Conservation (phyloP, 2,888 invertebrate genomes). For the Xiphydria camelus region DNA sequence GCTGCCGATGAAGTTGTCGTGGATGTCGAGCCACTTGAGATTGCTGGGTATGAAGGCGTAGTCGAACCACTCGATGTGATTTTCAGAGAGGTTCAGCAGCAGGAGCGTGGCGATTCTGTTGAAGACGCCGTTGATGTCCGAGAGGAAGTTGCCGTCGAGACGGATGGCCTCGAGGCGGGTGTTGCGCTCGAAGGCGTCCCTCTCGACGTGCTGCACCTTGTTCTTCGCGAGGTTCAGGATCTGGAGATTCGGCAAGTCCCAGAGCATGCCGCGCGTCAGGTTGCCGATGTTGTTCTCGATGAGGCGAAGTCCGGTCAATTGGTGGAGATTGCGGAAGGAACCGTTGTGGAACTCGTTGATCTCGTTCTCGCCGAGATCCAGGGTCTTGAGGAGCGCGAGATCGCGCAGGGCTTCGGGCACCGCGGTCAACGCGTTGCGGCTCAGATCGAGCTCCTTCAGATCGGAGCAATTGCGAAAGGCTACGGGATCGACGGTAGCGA, state of each 20-base stretch:
- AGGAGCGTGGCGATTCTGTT: slow-evolving; percentile 81
- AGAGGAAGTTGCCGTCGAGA: slow-evolving; percentile 84
- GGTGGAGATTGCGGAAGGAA: slow-evolving; percentile 82
- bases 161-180: slow-evolving; percentile 82
- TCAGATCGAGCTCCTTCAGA: slow-evolving; percentile 84
- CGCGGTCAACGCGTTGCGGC: slow-evolving; percentile 80
- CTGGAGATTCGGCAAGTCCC: slow-evolving; percentile 81
- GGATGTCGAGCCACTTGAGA: slow-evolving; percentile 88
- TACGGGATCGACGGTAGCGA: slow-evolving; percentile 76
- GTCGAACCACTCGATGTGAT: slow-evolving; percentile 91
- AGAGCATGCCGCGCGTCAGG: slow-evolving; percentile 82
- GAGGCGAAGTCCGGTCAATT: slow-evolving; percentile 82
- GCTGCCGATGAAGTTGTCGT: slow-evolving; percentile 86
- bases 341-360: slow-evolving; percentile 82
- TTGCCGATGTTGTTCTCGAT: slow-evolving; percentile 90
- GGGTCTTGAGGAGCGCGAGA: slow-evolving; percentile 79
- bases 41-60: slow-evolving; percentile 89
- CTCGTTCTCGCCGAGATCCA: slow-evolving; percentile 91
- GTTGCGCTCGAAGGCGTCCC: slow-evolving; percentile 82
- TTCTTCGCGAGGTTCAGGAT: slow-evolving; percentile 88
- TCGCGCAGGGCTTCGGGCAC: slow-evolving; percentile 84
- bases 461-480: slow-evolving; percentile 88
- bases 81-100: slow-evolving; percentile 88
- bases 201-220: slow-evolving; percentile 82
- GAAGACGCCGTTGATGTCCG: slow-evolving; percentile 88